Conservation (phyloP, 2,797 vertebrate genomes). For the Cryptoprocta ferox region DNA sequence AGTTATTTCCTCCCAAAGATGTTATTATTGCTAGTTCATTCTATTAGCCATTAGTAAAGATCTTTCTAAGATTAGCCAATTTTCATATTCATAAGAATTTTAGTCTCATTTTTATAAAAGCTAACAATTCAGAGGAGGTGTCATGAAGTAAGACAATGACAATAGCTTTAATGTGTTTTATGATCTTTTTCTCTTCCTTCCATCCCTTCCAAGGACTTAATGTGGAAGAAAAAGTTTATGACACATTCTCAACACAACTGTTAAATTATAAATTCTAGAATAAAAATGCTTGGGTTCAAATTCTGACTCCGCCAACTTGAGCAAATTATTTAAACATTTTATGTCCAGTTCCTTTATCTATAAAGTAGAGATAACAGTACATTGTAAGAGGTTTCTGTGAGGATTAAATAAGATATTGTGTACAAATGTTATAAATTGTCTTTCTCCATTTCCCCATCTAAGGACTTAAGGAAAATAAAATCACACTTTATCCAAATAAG, state of each 20-base stretch:
- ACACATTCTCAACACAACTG: not conserved
- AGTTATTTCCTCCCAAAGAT: not conserved
- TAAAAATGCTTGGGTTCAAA: conserved; percentile 7
- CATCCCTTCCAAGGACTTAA: not conserved
- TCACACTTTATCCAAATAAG: not conserved
- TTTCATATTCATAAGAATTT: conserved; percentile 30
- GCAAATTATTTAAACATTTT: not conserved
- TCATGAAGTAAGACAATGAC: not conserved
- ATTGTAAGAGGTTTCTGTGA: not conserved
- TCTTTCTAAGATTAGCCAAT: not conserved
- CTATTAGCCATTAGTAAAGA: not conserved
- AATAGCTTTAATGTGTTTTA: not conserved
- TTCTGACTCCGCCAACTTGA: not conserved
- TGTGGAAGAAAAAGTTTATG: not conserved
- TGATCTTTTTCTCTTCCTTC: not conserved
- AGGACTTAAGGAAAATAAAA: conserved; percentile 28
- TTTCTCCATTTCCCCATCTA: not conserved
- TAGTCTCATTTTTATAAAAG: conserved; percentile 35
- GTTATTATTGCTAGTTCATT: not conserved
- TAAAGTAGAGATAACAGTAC: not conserved
- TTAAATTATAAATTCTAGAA: not conserved
- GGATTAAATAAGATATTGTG: not conserved
- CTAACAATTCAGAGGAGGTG: conserved; percentile 6
- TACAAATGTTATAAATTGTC: not conserved
- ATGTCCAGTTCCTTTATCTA: not conserved